Base-by-base conservation (phyloP, 2,888 invertebrate genomes). In the Lomographa bimaculata region DNA sequence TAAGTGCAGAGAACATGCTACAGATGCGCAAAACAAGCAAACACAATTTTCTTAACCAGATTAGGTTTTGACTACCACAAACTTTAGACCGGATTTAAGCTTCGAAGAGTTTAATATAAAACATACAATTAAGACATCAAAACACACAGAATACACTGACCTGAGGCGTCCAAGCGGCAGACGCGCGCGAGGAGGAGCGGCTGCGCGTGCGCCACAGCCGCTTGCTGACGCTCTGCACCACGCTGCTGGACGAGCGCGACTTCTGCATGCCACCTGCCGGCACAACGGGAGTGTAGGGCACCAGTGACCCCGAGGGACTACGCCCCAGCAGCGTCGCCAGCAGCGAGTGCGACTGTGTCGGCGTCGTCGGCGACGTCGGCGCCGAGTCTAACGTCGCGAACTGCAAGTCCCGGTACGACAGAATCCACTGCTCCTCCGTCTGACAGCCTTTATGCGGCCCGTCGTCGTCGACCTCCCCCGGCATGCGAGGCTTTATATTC, bases 211-310 rank as follows among this genome's bases (percentile, higher is more conserved):
- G 92, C 93, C 95, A 96, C 70, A 97, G 93, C 79, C 94, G 94
- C 87, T 94, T 95, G 70, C 95, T 93, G 60, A 96, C 95, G 76
- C 95, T 92, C 75, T 95, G 95, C 73, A 96, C 94, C 75, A 96
- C 95, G 86, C 95, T 95, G 71, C 95, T 95, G 57, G 95, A 95
- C 12, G 96, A 96, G 79, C 96, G 95, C 67, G 96, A 96, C 90
- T 96, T 96, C 92, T 96, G 96, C 96, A 96, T 96, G 77, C 92
- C 92, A 86, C 93, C 92, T 86, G 91, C 80, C 65, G 89, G 77
- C 46, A 76, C 69, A 63, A 72, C 67, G 5, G n/a, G 17, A 33
- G 32, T 36, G 18, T 26, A 45, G 46, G 73, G 66, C n/a, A n/a
- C n/a, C n/a, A n/a, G n/a, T n/a, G n/a, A n/a, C 45, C 76, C 67